A percentile compares a stretch with the other conserved stretches of the same genome.
These are phyloP conservation scores for Australoheros scitulus DNA, from an alignment of 2,113 vertebrate genomes.

Conservation along the genomic window DNA sequence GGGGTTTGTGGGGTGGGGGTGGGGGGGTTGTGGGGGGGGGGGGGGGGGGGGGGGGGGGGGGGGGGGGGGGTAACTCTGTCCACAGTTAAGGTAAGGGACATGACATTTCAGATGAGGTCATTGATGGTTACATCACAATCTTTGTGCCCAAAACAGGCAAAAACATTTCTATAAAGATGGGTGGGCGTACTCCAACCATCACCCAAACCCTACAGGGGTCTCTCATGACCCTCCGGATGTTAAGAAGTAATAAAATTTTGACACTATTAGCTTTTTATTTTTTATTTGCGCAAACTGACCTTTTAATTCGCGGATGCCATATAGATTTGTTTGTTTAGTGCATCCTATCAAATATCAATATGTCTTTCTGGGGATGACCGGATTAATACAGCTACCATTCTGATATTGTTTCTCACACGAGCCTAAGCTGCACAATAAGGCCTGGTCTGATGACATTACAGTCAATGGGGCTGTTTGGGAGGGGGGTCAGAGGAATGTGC, in stretches of 20 bases:
- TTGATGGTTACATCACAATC: accelerated
- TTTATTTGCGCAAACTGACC: neutral
- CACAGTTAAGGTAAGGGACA: accelerated
- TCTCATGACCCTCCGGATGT: neutral
- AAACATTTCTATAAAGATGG: neutral
- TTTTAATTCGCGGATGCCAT: neutral
- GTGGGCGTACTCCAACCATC: neutral
- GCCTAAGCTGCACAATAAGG: slow-evolving; percentile 30
- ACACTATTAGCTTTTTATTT: neutral
- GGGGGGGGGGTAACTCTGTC: neutral
- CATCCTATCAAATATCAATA: neutral
- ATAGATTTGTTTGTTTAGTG: neutral
- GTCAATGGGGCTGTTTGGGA: neutral
- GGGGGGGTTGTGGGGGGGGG: too few species aligned
- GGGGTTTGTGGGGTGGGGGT: too few species aligned
- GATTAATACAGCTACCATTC: slow-evolving; percentile 20
- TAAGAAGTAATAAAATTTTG: neutral
- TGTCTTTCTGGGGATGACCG: neutral
- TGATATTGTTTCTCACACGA: slow-evolving; percentile 21
- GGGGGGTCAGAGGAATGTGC: slow-evolving; percentile 57
- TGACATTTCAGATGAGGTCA: neutral
- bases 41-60: too few species aligned
- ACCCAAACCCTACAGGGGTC: neutral
- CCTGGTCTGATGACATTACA: slow-evolving; percentile 9
- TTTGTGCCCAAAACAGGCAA: neutral